A percentile compares a stretch with the other conserved stretches of the same genome.
phyloP scores from a whole-genome alignment of 2,888 invertebrate species.

The Drosophila suboccidentalis region DNA sequence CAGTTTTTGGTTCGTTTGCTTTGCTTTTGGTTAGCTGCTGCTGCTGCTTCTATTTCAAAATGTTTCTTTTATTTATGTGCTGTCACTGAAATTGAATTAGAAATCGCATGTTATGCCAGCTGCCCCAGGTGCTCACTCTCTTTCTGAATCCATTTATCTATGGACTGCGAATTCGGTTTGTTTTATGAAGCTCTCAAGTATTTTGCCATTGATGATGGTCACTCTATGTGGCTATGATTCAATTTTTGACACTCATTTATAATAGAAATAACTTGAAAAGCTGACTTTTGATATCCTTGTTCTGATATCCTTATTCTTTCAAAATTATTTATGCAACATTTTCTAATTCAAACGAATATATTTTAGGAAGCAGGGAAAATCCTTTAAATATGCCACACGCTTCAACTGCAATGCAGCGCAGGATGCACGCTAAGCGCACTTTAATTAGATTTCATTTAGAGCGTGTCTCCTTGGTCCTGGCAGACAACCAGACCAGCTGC shows the following conservation, averaged over 20 bases:
- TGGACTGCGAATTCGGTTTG: slow-evolving; percentile 22
- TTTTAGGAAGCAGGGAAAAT: neutral
- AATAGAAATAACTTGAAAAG: slow-evolving; percentile 4
- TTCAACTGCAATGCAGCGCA: slow-evolving; percentile 42
- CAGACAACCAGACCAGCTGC: slow-evolving; percentile 24
- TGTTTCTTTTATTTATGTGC: slow-evolving; percentile 78
- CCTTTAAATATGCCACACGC: slow-evolving; percentile 31
- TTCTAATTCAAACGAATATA: slow-evolving; percentile 3
- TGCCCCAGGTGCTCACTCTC: slow-evolving; percentile 40
- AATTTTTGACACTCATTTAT: slow-evolving; percentile 8
- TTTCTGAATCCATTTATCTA: neutral
- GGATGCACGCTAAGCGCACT: slow-evolving; percentile 61
- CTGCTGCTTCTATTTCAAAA: slow-evolving; percentile 53
- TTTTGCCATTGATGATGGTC: slow-evolving; percentile 25
- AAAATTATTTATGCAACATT: neutral
- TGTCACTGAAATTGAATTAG: slow-evolving; percentile 79
- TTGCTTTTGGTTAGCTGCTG: slow-evolving; percentile 49
- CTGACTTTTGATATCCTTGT: slow-evolving; percentile 6
- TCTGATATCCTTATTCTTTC: slow-evolving; percentile 1
- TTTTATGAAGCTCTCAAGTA: slow-evolving; percentile 40
- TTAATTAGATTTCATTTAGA: slow-evolving; percentile 77
- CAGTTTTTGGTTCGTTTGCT: slow-evolving; percentile 67
- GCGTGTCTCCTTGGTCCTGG: slow-evolving; percentile 28
- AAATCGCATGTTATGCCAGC: slow-evolving; percentile 73
- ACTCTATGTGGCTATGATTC: slow-evolving; percentile 17